phyloP scores from a whole-genome alignment of 2,888 invertebrate species.

The Ectropis crepuscularia region DNA sequence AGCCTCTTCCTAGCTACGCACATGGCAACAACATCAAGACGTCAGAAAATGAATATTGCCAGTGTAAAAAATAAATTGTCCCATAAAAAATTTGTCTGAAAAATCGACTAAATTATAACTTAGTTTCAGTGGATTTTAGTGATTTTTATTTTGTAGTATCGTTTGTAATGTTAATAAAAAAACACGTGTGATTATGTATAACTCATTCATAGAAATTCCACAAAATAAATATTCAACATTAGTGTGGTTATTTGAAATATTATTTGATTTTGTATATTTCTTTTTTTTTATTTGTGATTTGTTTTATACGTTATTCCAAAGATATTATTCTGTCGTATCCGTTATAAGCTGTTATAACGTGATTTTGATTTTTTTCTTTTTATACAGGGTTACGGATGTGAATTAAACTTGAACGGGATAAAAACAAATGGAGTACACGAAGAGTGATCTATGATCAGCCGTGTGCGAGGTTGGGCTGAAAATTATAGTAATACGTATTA shows the following conservation, averaged over 20 bases:
- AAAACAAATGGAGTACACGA: no score
- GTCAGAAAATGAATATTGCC: constrained; percentile 17
- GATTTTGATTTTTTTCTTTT: constrained; percentile 28
- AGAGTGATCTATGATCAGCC: no score
- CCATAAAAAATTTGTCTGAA: no score
- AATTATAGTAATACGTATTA: no score
- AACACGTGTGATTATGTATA: no score
- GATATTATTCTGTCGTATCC: constrained; percentile 49
- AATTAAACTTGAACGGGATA: no score
- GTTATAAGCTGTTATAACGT: constrained; percentile 54
- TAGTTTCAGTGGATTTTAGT: neutral
- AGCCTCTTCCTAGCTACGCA: no score
- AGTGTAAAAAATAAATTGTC: constrained; percentile 2
- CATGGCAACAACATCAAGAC: no score
- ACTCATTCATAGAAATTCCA: constrained; percentile 1
- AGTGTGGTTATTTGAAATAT: constrained; percentile 18
- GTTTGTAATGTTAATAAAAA: constrained; percentile 49
- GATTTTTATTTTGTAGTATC: constrained; percentile 34
- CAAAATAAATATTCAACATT: constrained; percentile 10
- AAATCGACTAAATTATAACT: neutral
- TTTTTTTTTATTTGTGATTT: constrained; percentile 51
- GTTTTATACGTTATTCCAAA: constrained; percentile 55
- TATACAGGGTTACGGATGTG: constrained; percentile 8
- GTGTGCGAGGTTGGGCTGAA: no score
- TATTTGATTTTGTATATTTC: constrained; percentile 39